Conservation (phyloP, 2,113 vertebrate genomes). For the Himantopus leucocephalus region DNA sequence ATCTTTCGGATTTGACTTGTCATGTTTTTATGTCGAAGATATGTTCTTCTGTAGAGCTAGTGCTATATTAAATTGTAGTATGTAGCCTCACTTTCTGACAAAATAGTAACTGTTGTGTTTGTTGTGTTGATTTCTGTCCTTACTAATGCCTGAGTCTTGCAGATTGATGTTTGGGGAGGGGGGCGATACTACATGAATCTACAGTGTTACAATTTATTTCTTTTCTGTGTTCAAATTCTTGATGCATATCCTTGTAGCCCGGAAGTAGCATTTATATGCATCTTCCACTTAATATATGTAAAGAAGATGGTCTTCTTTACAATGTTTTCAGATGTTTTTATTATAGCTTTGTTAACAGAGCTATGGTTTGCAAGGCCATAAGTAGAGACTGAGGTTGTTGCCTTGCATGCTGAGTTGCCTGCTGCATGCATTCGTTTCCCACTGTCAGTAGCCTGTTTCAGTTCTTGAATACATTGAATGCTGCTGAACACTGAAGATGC, state of each 20-base stretch:
- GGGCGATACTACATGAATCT: neutral
- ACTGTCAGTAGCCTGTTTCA: neutral
- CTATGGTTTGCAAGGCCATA: neutral
- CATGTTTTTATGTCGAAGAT: neutral
- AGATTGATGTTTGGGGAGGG: neutral
- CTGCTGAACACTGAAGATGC: neutral
- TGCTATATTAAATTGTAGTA: neutral
- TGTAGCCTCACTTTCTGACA: neutral
- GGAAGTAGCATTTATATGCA: neutral
- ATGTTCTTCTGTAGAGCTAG: neutral
- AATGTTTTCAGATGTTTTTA: neutral
- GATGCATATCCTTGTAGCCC: neutral
- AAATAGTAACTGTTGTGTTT: neutral
- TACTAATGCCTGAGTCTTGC: neutral
- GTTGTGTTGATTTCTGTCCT: neutral
- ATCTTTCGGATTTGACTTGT: conserved; percentile 15
- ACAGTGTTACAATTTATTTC: neutral
- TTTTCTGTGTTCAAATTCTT: neutral
- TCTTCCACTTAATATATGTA: neutral
- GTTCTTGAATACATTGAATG: neutral
- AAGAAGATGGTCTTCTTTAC: neutral
- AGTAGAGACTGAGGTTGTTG: neutral
- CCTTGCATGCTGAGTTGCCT: neutral
- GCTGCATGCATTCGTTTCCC: neutral
- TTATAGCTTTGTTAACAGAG: neutral